Percentiles rank a stretch among this genome's conserved stretches.
phyloP scores from a whole-genome alignment of 2,113 vertebrate genomes.

The Craseonycteris thonglongyai region DNA sequence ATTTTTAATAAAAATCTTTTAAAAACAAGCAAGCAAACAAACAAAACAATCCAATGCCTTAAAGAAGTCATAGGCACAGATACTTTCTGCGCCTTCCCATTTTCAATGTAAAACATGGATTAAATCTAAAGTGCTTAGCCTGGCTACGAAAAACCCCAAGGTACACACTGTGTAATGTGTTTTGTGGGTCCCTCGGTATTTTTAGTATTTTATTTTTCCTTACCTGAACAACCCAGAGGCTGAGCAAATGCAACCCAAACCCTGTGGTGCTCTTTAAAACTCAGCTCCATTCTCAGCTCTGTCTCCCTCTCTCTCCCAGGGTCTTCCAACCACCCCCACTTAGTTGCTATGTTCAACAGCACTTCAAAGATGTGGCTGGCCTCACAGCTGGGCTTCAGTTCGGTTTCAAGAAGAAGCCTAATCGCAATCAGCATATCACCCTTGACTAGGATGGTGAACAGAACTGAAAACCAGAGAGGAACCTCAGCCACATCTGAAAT shows the following conservation, averaged over 20 bases:
- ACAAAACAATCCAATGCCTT: background rate
- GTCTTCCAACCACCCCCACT: conserved; percentile 37
- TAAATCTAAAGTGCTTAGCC: background rate
- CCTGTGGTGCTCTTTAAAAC: conserved; percentile 53
- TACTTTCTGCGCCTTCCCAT: background rate
- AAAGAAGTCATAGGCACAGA: background rate
- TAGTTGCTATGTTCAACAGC: conserved; percentile 58
- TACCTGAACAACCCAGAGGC: conserved; percentile 47
- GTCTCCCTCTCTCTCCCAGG: background rate
- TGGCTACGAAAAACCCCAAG: background rate
- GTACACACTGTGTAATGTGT: conserved; percentile 14
- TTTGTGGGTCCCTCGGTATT: conserved; percentile 37
- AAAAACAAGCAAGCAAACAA: too few species aligned
- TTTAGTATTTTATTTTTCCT: conserved; percentile 55
- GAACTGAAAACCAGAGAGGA: conserved; percentile 56
- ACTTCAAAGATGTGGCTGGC: conserved; percentile 65
- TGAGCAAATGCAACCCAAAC: conserved; percentile 23
- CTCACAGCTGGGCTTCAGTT: conserved; percentile 55
- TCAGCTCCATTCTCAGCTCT: conserved; percentile 31
- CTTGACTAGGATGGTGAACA: conserved; percentile 55
- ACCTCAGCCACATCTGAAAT: conserved; percentile 43
- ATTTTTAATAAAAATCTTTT: too few species aligned
- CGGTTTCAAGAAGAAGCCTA: conserved; percentile 65
- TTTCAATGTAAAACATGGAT: background rate
- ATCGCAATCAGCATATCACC: conserved; percentile 59